These are phyloP conservation scores for Noctua janthe DNA, from an alignment of 2,888 invertebrate species.

Conservation along the genomic window DNA sequence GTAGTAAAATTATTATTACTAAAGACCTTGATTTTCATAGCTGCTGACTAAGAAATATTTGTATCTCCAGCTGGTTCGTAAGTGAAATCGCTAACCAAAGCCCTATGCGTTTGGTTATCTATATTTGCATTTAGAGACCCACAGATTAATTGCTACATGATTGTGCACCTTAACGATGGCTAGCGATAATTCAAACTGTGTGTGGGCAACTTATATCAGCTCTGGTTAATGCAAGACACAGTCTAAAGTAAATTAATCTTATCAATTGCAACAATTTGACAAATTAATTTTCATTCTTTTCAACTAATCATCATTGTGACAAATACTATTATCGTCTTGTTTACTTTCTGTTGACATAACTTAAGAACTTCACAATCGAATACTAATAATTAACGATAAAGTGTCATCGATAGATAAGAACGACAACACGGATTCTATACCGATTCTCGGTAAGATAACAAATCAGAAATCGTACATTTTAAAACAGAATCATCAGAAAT, in stretches of 20 bases:
- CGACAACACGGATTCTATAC: constrained; percentile 28
- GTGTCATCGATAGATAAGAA: constrained; percentile 37
- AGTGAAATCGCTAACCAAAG: constrained; percentile 44
- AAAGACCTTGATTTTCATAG: constrained; percentile 28
- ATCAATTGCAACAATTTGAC: constrained; percentile 24
- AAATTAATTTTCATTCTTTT: constrained; percentile 14
- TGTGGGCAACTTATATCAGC: constrained; percentile 31
- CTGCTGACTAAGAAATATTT: constrained; percentile 13
- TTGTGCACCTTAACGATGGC: constrained; percentile 30
- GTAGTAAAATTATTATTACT: constrained; percentile 22
- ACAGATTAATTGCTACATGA: constrained; percentile 44
- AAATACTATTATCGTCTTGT: constrained; percentile 35
- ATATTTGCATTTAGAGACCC: constrained; percentile 42
- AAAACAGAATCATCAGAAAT: constrained; percentile 24
- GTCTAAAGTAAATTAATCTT: constrained; percentile 31
- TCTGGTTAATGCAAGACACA: constrained; percentile 16
- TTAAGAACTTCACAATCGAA: constrained; percentile 30
- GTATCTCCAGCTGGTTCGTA: neutral
- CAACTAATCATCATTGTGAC: constrained; percentile 10
- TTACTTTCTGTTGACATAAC: constrained; percentile 37
- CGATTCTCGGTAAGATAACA: constrained; percentile 24
- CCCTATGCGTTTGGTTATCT: constrained; percentile 30
- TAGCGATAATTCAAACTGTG: constrained; percentile 23
- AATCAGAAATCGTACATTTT: constrained; percentile 22
- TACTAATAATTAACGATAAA: constrained; percentile 35